Conservation (phyloP, 2,797 vertebrate species). For the Merluccius polli region DNA sequence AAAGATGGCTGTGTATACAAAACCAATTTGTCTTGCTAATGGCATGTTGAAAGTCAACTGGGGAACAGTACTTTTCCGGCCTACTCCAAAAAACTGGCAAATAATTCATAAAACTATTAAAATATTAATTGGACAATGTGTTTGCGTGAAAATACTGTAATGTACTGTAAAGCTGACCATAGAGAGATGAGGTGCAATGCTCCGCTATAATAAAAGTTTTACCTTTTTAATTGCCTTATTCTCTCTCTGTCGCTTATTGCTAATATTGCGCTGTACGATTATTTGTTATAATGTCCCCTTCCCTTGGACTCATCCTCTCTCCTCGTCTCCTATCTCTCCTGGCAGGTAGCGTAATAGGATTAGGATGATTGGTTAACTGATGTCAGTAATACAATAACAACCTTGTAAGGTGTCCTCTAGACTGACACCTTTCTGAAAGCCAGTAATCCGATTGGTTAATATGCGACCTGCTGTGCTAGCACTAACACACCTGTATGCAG, state of each 20-base stretch:
- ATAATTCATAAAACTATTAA: conserved; percentile 21
- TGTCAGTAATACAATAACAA: conserved; percentile 67
- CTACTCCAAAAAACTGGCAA: conserved; percentile 9
- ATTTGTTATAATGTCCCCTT: conserved; percentile 5
- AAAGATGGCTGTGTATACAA: conserved; percentile 16
- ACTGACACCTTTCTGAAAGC: conserved; percentile 63
- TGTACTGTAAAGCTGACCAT: conserved; percentile 42
- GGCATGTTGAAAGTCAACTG: conserved; percentile 2
- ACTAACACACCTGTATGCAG: conserved; percentile 32
- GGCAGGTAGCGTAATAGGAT: conserved; percentile 54
- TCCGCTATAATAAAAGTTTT: conserved; percentile 58
- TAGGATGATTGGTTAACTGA: conserved; percentile 59
- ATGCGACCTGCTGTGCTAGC: conserved; percentile 65
- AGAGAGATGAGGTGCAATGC: conserved; percentile 44
- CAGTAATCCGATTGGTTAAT: conserved; percentile 70
- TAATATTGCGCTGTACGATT: background rate
- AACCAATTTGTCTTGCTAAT: conserved; percentile 12
- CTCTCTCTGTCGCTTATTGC: conserved; percentile 21
- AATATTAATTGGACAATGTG: conserved; percentile 15
- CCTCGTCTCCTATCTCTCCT: conserved; percentile 18
- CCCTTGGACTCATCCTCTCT: conserved; percentile 11
- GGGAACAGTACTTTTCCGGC: background rate
- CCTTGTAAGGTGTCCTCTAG: conserved; percentile 64
- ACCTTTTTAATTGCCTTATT: conserved; percentile 49
- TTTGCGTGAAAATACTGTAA: conserved; percentile 26